phyloP scores from a whole-genome alignment of 2,797 vertebrate genomes.

The Clarias platycephalus region DNA sequence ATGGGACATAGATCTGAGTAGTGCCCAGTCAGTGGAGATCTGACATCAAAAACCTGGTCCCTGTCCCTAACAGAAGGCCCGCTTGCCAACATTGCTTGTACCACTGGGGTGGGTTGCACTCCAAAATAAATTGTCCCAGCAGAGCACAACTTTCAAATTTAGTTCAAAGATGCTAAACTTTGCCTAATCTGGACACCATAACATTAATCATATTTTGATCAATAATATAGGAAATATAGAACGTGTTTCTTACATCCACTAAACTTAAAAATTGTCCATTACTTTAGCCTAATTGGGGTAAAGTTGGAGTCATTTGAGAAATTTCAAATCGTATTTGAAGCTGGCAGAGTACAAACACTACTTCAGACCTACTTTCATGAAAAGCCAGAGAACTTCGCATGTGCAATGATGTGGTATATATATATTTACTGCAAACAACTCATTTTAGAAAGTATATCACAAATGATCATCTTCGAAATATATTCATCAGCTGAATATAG shows the following conservation, averaged over 20 bases:
- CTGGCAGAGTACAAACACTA: slow-evolving; percentile 15
- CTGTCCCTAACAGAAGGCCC: slow-evolving; percentile 73
- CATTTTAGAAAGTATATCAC: neutral
- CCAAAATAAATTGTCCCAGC: slow-evolving; percentile 75
- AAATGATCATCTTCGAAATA: neutral
- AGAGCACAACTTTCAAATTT: slow-evolving; percentile 71
- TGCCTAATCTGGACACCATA: slow-evolving; percentile 50
- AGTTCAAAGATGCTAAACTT: slow-evolving; percentile 61
- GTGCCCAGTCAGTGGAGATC: slow-evolving; percentile 74
- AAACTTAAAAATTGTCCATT: slow-evolving; percentile 32
- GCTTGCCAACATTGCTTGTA: slow-evolving; percentile 77
- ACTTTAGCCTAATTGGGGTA: slow-evolving; percentile 28
- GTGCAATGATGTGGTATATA: neutral
- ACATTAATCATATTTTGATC: slow-evolving; percentile 62
- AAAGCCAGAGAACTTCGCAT: slow-evolving; percentile 22
- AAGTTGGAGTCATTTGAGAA: slow-evolving; percentile 29
- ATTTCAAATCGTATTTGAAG: slow-evolving; percentile 32
- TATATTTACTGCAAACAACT: neutral
- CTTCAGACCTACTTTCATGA: slow-evolving; percentile 51
- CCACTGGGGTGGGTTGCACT: slow-evolving; percentile 76
- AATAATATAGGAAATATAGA: slow-evolving; percentile 53
- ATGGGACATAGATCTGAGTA: slow-evolving; percentile 84
- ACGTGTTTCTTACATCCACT: slow-evolving; percentile 33
- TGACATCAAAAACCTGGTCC: slow-evolving; percentile 75
- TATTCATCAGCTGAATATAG: neutral